These are phyloP conservation scores for Holacanthella duospinosa DNA, from an alignment of 2,888 invertebrate species.

Conservation along the genomic window DNA sequence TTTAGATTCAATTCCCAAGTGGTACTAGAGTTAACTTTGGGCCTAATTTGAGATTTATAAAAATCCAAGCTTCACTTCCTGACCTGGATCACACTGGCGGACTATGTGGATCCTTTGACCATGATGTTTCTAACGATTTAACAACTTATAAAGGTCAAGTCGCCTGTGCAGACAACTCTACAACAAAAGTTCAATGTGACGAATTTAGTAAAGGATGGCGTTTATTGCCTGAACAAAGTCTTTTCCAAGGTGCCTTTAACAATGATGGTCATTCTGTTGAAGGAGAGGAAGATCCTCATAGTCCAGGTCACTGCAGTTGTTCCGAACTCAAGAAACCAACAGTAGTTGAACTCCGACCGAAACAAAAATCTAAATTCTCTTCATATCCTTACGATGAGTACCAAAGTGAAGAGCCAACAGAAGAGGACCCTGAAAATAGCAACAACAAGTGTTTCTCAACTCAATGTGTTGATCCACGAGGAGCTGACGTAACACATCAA, in stretches of 20 bases:
- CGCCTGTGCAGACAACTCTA: constrained; percentile 28
- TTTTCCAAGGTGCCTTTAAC: constrained; percentile 34
- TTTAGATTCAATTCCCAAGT: constrained; percentile 35
- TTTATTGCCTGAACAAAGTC: constrained; percentile 31
- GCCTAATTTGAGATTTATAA: constrained; percentile 37
- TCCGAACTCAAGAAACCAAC: constrained; percentile 30
- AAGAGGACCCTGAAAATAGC: constrained; percentile 26
- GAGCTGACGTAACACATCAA: constrained; percentile 32
- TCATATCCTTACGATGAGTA: constrained; percentile 35
- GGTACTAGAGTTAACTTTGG: constrained; percentile 37
- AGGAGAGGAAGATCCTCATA: constrained; percentile 20
- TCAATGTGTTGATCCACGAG: constrained; percentile 34
- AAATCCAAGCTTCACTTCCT: constrained; percentile 34
- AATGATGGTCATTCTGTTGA: constrained; percentile 27
- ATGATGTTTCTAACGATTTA: constrained; percentile 36
- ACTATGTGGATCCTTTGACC: constrained; percentile 38
- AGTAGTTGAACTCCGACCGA: constrained; percentile 27
- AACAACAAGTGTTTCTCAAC: constrained; percentile 26
- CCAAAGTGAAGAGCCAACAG: constrained; percentile 25
- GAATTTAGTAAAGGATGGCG: constrained; percentile 36
- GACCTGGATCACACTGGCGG: constrained; percentile 38
- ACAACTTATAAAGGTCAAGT: constrained; percentile 31
- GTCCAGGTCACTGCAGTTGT: constrained; percentile 36
- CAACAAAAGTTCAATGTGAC: constrained; percentile 21
- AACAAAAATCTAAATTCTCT: constrained; percentile 24